phyloP scores from a whole-genome alignment of 2,113 vertebrate species.

The Hyla sarda region DNA sequence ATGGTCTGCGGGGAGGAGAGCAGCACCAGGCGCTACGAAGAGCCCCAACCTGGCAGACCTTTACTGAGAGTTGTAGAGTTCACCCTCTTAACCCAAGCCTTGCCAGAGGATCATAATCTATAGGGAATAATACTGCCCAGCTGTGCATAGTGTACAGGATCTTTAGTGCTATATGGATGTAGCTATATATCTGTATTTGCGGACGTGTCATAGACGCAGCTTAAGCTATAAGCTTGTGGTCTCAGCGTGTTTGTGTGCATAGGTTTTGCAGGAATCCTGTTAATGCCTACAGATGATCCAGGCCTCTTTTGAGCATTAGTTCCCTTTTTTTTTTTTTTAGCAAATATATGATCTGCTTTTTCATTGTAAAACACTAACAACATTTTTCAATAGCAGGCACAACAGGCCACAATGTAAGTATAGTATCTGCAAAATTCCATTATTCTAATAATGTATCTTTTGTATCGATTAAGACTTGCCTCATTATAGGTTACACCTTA shows the following conservation, averaged over 20 bases:
- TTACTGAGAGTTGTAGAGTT: constrained; percentile 75
- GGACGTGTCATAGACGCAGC: background rate
- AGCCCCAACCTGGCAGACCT: constrained; percentile 65
- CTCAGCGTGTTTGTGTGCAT: background rate
- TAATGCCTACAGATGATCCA: background rate
- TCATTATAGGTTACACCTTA: background rate
- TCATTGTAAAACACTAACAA: background rate
- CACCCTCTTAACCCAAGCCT: constrained; percentile 67
- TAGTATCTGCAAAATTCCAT: background rate
- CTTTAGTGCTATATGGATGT: background rate
- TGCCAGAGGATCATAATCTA: constrained; percentile 63
- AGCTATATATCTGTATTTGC: background rate
- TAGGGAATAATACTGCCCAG: background rate
- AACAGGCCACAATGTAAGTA: background rate
- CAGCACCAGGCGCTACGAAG: constrained; percentile 69
- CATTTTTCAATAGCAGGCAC: background rate
- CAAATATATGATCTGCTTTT: background rate
- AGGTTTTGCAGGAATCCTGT: background rate
- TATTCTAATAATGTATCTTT: background rate
- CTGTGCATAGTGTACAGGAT: background rate
- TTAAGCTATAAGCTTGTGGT: background rate
- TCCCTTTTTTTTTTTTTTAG: background rate
- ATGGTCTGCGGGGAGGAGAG: constrained; percentile 82
- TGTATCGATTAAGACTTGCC: background rate
- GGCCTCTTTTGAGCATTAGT: background rate